A percentile compares a stretch with the other conserved stretches of the same genome.
Evolutionary conservation across 2,888 invertebrate species (phyloP).

Genomic region (Autographa pulchrina): DNA sequence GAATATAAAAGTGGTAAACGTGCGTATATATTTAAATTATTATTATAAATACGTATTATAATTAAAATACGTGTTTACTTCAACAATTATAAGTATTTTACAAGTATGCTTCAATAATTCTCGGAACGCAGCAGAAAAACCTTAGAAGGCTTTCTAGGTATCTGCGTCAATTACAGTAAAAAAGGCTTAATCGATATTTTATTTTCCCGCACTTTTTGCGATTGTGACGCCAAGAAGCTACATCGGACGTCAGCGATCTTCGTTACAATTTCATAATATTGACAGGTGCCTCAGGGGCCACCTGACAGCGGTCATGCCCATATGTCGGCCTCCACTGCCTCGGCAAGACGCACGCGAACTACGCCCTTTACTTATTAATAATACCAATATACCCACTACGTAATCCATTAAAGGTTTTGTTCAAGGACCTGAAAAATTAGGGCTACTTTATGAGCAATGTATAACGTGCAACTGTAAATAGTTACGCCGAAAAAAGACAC

Average conservation of each 20-base stretch:
- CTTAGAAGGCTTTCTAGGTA: neutral
- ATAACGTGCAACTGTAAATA: slow-evolving; percentile 21
- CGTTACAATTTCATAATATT: slow-evolving; percentile 67
- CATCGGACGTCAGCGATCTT: slow-evolving; percentile 46
- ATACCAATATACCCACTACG: slow-evolving; percentile 11
- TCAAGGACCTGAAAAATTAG: neutral
- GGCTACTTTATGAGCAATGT: slow-evolving; percentile 35
- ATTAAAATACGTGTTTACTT: neutral
- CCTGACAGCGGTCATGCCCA: slow-evolving; percentile 86
- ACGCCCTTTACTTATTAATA: slow-evolving; percentile 54
- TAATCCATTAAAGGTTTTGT: slow-evolving; percentile 32
- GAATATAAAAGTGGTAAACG: neutral
- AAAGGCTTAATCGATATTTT: slow-evolving; percentile 18
- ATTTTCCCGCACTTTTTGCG: slow-evolving; percentile 13
- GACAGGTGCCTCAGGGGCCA: slow-evolving; percentile 82
- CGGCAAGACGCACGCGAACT: slow-evolving; percentile 74
- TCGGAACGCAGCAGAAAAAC: neutral
- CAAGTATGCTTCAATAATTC: neutral
- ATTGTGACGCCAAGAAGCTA: slow-evolving; percentile 35
- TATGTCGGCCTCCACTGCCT: slow-evolving; percentile 74
- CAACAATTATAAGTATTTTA: slow-evolving; percentile 1
- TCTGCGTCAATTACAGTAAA: neutral
- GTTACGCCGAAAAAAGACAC: slow-evolving; percentile 18
- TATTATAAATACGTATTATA: too few relatives aligned
- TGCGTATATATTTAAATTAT: neutral